These are phyloP conservation scores for Galerucella calmariensis DNA, from an alignment of 2,888 invertebrate genomes.

Conservation along the genomic window DNA sequence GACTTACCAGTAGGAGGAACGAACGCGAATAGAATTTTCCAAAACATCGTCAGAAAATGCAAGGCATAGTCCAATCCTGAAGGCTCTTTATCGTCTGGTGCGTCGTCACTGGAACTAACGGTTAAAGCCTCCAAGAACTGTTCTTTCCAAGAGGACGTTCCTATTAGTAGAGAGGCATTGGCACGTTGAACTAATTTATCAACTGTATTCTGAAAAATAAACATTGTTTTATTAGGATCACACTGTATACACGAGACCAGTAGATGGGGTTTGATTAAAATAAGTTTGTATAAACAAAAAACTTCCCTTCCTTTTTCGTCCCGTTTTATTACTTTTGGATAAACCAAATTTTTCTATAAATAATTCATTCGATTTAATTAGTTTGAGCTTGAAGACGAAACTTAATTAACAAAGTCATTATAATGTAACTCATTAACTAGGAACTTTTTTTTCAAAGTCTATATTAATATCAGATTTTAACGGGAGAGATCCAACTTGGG, in stretches of 20 bases:
- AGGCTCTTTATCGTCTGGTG: constrained; percentile 74
- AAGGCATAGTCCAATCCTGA: constrained; percentile 93
- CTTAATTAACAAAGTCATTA: not conserved
- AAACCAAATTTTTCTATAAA: not conserved
- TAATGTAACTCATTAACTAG: not conserved
- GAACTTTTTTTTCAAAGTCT: not conserved
- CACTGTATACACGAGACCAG: no score
- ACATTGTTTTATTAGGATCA: no score
- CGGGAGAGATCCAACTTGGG: not conserved
- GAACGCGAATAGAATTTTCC: constrained; percentile 98
- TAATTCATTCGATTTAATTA: not conserved
- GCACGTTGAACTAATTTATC: constrained; percentile 98
- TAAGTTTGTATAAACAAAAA: no score
- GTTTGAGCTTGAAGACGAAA: not conserved
- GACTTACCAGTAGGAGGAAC: constrained; percentile 94
- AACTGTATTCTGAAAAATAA: constrained; percentile 83
- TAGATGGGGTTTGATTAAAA: no score
- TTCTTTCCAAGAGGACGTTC: constrained; percentile 99
- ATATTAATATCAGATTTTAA: not conserved
- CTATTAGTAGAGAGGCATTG: constrained; percentile 91
- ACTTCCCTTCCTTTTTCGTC: not conserved
- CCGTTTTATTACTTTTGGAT: not conserved
- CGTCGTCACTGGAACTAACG: constrained; percentile 85
- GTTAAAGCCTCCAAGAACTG: constrained; percentile 98
- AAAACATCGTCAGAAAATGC: constrained; percentile 96